phyloP scores from a whole-genome alignment of 2,797 vertebrate genomes.

The Natrix natrix region DNA sequence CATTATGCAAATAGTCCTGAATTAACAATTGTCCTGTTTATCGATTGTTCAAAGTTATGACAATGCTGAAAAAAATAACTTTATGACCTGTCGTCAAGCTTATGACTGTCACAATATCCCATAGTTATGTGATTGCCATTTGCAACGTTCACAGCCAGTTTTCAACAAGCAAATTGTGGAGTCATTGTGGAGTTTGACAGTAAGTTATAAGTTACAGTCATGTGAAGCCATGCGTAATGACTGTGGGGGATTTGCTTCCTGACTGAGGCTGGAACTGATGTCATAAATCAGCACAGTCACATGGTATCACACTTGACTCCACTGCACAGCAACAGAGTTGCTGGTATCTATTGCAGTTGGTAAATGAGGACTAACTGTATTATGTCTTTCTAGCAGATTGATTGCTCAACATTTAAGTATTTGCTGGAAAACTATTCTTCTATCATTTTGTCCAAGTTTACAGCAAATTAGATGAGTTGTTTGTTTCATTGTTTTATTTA shows the following conservation, averaged over 20 bases:
- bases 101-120: neutral
- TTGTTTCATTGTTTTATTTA: slow-evolving; percentile 15
- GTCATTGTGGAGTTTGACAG: neutral
- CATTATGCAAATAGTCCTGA: neutral
- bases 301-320: neutral
- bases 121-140: neutral
- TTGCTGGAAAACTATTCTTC: neutral
- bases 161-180: neutral
- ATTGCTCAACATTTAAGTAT: neutral
- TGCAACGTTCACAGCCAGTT: neutral
- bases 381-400: neutral
- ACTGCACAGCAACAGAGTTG: neutral
- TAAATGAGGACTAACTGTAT: neutral
- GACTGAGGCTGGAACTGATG: neutral
- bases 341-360: neutral
- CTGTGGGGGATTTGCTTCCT: neutral
- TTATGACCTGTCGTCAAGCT: neutral
- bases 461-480: slow-evolving; percentile 1
- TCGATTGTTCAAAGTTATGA: neutral
- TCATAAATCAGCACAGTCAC: neutral
- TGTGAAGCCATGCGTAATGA: neutral
- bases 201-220: neutral
- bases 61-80: neutral
- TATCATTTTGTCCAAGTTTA: slow-evolving; percentile 3
- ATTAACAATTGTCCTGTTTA: neutral